Percentiles rank a stretch among this genome's conserved stretches.
Evolutionary conservation across 37 sponge, comb jelly and placozoan genomes (phyloP).

Genomic region (Haliclona indistincta): DNA sequence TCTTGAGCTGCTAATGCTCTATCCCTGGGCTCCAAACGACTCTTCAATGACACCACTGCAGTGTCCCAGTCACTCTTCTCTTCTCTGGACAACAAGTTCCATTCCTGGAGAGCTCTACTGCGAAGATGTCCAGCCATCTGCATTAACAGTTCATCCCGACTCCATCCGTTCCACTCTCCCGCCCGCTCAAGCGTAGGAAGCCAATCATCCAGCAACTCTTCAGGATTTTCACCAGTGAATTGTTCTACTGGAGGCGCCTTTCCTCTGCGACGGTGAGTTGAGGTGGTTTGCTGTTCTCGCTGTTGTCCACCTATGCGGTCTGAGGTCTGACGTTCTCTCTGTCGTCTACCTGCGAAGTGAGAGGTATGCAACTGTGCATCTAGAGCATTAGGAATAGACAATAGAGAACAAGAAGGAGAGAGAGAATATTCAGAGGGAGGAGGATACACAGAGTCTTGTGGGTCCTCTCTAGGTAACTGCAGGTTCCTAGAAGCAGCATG

Average conservation of each 20-base stretch:
- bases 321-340: too few species aligned
- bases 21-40: constrained; percentile 14
- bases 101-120: constrained; percentile 32
- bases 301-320: too few species aligned
- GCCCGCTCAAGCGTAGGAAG: constrained; percentile 27
- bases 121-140: constrained; percentile 45
- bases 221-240: constrained; percentile 18
- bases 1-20: constrained; percentile 34
- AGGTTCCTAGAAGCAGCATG: too few species aligned
- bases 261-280: background rate
- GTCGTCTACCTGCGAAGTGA: too few species aligned
- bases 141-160: constrained; percentile 16
- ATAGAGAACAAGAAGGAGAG: too few species aligned
- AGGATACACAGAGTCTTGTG: too few species aligned
- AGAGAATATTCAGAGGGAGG: too few species aligned
- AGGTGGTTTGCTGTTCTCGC: too few species aligned
- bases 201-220: constrained; percentile 36
- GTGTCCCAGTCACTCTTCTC: constrained; percentile 7
- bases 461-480: too few species aligned
- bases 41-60: background rate
- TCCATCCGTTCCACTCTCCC: constrained; percentile 43
- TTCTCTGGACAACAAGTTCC: constrained; percentile 13
- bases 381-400: too few species aligned
- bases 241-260: too few species aligned
- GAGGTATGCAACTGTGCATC: too few species aligned